A percentile compares a stretch with the other conserved stretches of the same genome.
phyloP scores from a whole-genome alignment of 2,113 vertebrate genomes.

The Pygoscelis adeliae region DNA sequence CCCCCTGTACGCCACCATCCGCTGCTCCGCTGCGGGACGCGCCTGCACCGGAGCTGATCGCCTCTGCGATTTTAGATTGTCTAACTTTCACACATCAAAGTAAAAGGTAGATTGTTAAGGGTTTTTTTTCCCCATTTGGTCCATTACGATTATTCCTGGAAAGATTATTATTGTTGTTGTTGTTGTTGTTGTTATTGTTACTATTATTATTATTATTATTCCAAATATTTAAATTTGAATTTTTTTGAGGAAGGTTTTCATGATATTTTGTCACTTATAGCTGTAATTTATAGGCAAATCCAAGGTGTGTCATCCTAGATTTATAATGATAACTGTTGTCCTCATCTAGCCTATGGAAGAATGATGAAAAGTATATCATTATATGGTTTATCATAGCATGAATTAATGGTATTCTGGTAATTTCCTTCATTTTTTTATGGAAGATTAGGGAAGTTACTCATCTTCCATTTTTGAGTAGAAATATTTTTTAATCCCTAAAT shows the following conservation, averaged over 20 bases:
- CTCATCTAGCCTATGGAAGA: not conserved
- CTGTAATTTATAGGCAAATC: not conserved
- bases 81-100: not conserved
- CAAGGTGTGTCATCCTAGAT: not conserved
- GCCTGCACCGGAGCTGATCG: no score
- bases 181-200: no score
- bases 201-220: not conserved
- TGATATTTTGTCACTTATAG: not conserved
- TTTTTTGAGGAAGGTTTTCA: not conserved
- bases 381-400: not conserved
- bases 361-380: not conserved
- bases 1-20: no score
- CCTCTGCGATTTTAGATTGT: not conserved
- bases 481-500: not conserved
- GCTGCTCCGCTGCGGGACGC: no score
- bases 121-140: not conserved
- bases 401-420: not conserved
- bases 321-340: not conserved
- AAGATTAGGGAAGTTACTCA: not conserved
- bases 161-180: not conserved
- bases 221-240: not conserved
- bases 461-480: not conserved
- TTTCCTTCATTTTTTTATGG: not conserved
- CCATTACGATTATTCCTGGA: not conserved
- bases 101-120: not conserved